Conservation (phyloP, 1,140 invertebrate species). For the Solen grandis region DNA sequence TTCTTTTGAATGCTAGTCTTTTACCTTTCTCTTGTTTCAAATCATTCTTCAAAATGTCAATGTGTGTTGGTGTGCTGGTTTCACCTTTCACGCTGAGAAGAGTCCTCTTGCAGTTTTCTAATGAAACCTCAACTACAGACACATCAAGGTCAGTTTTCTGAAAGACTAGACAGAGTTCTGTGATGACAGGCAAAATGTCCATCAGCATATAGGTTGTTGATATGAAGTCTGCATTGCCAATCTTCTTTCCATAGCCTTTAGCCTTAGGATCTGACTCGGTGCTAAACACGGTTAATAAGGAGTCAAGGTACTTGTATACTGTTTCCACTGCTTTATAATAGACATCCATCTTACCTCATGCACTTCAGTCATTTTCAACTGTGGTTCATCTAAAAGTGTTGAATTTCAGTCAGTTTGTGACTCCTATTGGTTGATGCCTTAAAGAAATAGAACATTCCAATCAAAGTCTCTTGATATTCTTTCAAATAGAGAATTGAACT, state of each 20-base stretch:
- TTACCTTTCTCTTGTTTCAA: too few species aligned
- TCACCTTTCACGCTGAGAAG: background rate
- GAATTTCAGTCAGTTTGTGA: background rate
- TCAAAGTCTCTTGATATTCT: too few species aligned
- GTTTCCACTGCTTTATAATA: constrained; percentile 30
- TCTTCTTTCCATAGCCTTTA: constrained; percentile 32
- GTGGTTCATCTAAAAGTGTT: background rate
- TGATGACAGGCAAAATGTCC: too few species aligned
- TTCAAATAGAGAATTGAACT: constrained; percentile 11
- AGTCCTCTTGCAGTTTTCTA: background rate
- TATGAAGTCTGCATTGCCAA: constrained; percentile 30
- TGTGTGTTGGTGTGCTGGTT: too few species aligned
- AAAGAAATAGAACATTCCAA: constrained; percentile 37
- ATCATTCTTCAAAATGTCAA: too few species aligned
- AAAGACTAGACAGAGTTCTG: too few species aligned
- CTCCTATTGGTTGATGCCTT: constrained; percentile 24
- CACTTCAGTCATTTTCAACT: constrained; percentile 25
- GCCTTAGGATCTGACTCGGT: constrained; percentile 31
- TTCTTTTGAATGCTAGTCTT: too few species aligned
- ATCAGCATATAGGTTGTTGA: constrained; percentile 32
- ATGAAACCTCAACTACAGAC: background rate
- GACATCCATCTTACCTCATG: constrained; percentile 46
- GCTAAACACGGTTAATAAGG: constrained; percentile 23
- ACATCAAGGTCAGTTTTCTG: constrained; percentile 35
- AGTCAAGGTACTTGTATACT: constrained; percentile 32